These are phyloP conservation scores for Eriosoma lanigerum DNA, from an alignment of 1,140 invertebrate genomes.

Conservation along the genomic window DNA sequence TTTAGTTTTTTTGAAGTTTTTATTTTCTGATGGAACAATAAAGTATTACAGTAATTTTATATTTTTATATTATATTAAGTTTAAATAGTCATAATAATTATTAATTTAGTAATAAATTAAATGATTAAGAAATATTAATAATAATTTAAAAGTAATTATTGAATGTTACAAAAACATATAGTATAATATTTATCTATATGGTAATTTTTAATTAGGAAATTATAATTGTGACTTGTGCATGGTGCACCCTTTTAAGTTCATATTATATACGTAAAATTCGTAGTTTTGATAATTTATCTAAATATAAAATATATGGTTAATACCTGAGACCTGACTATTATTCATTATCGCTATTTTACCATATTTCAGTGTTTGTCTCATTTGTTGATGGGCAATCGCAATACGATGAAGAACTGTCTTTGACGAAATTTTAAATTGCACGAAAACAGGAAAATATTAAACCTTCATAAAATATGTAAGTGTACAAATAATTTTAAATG, in stretches of 20 bases:
- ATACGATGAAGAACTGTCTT: background rate
- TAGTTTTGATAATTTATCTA: constrained; percentile 14
- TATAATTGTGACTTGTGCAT: background rate
- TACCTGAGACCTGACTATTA: background rate
- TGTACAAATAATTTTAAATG: background rate
- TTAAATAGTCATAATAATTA: no score
- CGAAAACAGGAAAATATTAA: background rate
- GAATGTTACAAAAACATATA: no score
- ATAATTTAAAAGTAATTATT: no score
- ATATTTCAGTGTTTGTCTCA: background rate
- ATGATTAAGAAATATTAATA: no score
- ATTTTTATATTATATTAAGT: no score
- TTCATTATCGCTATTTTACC: constrained; percentile 8
- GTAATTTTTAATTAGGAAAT: constrained; percentile 9
- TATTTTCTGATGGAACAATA: no score
- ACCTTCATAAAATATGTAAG: background rate
- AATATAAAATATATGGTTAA: constrained; percentile 9
- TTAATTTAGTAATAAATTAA: no score
- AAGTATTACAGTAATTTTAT: no score
- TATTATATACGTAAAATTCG: no score
- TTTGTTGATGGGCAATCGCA: constrained; percentile 17
- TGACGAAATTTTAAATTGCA: background rate
- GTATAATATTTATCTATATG: background rate
- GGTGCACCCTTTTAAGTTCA: background rate
- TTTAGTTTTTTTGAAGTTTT: no score